Evolutionary conservation across 2,797 vertebrate species (phyloP), one percentile per base, ranked within the genome.

Genomic region (Chelidonichthys spinosus): DNA sequence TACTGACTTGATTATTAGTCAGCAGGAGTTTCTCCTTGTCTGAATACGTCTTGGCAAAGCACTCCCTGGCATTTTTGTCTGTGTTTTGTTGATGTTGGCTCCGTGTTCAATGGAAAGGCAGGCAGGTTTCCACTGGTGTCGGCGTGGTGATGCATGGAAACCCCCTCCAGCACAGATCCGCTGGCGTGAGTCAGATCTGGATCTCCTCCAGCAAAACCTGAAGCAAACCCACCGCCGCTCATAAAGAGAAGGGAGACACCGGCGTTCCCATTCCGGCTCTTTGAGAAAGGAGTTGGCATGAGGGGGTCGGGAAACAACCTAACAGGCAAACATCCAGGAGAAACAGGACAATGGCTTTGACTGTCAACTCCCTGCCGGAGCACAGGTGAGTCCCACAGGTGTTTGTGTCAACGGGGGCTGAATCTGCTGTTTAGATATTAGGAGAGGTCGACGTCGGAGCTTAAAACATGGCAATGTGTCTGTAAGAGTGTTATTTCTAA

Each of bases 301-400:
- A 25, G n/a, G 64, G 33, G n/a, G 64, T 14, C 25, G 14, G 17
- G 5, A 1, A 25, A 5, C 5, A 9, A 17, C 5, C 35, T 4
- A 14, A n/a, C 1, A n/a, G 25, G 36, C 3, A 14, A 44, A 56
- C 11, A 46, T 61, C 10, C 5, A 17, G 68, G 13, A 58, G 72
- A 79, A 69, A 64, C 49, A 8, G 46, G 60, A 78, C 40, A 11
- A 88, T 86, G 85, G 56, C 39, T 47, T 80, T 72, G 10, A 66
- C 36, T 32, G 50, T 72, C 4, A 58, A 32, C 49, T n/a, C 74
- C 14, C 50, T 78, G 63, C 39, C 54, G 55, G 32, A 14, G 69
- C 63, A 75, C 32, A 82, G 88, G 89, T 92, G 61, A 92, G 91
- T 85, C 37, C 36, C 4, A 25, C 25, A 14, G 5, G 3, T 7